Base-by-base conservation (phyloP, 1,140 invertebrate species). In the Mylabris phalerata region DNA sequence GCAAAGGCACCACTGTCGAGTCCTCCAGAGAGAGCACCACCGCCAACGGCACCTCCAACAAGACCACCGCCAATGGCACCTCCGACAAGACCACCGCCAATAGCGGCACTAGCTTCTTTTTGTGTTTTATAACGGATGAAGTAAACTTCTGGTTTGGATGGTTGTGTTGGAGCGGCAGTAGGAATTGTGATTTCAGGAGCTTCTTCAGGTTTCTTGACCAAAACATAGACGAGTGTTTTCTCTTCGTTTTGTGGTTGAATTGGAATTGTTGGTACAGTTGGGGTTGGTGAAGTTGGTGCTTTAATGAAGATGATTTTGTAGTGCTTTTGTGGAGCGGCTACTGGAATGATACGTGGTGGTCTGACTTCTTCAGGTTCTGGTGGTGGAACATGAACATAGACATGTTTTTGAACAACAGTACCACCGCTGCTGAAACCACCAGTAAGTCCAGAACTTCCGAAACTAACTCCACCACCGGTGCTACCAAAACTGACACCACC, bases 301-400 rank as follows among this genome's bases (percentile, higher is more conserved):
- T 90, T 90, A 70, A 91, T 91, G 78, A 92, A 91, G 26, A 92
- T 87, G 62, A 92, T 90, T 73, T 90, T 90, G 80, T 90, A 92
- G 68, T 92, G 88, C 67, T 92, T 92, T 70, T 90, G 88, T 6
- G 88, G 87, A n/a, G 61, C 74, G 66, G 73, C 75, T 63, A 67
- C 75, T 1, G 76, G 74, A 43, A 82, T 79, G 38, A 72, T 80
- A 74, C 80, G 81, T 66, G 80, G 82, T 5, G 85, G 82, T 3
- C 80, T 75, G 46, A 82, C 75, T 67, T 82, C 80, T 59, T 79
- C 75, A 52, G 79, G 78, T 76, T 76, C 82, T 77, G 73, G 75
- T 27, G 68, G 80, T 42, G 88, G 87, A 11, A 90, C 87, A 69
- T 91, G 88, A 1, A 90, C 87, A 73, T 90, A 90, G 4, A 90